These are phyloP conservation scores for Cantharis rufa DNA, from an alignment of 2,888 invertebrate species.

Conservation along the genomic window DNA sequence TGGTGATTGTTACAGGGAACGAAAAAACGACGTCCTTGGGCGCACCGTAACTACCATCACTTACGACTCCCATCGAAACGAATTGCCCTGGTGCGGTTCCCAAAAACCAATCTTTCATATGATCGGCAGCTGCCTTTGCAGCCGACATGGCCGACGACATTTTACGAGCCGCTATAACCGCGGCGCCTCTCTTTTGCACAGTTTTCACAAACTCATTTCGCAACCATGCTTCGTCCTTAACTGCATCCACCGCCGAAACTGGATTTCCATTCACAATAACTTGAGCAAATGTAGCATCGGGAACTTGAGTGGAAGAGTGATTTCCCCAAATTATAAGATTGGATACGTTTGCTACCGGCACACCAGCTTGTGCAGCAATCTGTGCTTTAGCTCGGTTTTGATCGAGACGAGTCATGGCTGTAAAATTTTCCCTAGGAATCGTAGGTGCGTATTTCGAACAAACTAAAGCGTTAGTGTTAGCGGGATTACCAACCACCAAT, in stretches of 20 bases:
- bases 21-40: conserved; percentile 92
- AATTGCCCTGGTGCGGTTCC: conserved; percentile 78
- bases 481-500: conserved; percentile 98
- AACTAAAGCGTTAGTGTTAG: conserved; percentile 97
- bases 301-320: conserved; percentile 98
- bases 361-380: conserved; percentile 72
- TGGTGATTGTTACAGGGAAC: conserved; percentile 85
- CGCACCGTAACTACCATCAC: conserved; percentile 93
- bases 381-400: conserved; percentile 96
- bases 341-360: conserved; percentile 71
- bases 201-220: conserved; percentile 83
- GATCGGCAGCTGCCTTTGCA: conserved; percentile 97
- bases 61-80: conserved; percentile 96
- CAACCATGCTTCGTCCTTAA: conserved; percentile 83
- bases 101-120: conserved; percentile 95
- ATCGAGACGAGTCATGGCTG: conserved; percentile 97
- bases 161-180: conserved; percentile 95
- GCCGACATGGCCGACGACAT: conserved; percentile 99
- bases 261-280: conserved; percentile 56
- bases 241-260: conserved; percentile 67
- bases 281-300: conserved; percentile 80
- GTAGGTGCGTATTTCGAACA: conserved; percentile 95
- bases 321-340: conserved; percentile 99
- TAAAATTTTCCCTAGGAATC: conserved; percentile 94
- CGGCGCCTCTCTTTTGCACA: conserved; percentile 96